phyloP scores from a whole-genome alignment of 2,797 vertebrate species.

The Neolamprologus multifasciatus region DNA sequence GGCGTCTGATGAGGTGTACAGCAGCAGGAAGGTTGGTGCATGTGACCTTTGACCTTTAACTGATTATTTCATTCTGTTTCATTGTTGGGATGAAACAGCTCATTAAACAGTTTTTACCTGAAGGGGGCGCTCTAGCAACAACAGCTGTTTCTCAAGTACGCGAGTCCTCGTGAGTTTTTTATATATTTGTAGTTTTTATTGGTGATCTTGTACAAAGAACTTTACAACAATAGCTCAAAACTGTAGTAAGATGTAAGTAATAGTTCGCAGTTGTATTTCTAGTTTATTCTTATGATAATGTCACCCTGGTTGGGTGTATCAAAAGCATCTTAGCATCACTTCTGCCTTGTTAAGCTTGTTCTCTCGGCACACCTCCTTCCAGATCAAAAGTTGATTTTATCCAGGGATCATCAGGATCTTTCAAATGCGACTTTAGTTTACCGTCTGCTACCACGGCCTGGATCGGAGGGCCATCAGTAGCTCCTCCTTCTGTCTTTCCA shows the following conservation, averaged over 20 bases:
- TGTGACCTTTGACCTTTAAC: not conserved
- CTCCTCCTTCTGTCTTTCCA: not conserved
- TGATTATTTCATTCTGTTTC: not conserved
- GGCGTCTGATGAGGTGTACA: slow-evolving; percentile 25
- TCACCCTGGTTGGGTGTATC: not conserved
- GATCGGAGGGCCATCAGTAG: not conserved
- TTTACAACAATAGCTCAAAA: not conserved
- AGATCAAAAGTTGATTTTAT: not conserved
- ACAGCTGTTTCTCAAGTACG: not conserved
- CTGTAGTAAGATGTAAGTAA: no score
- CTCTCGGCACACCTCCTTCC: not conserved
- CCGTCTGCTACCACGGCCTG: not conserved
- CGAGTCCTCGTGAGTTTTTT: not conserved
- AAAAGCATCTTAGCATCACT: not conserved
- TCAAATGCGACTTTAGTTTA: not conserved
- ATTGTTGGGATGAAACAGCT: not conserved
- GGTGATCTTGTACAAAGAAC: not conserved
- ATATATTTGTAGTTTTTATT: not conserved
- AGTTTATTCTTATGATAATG: not conserved
- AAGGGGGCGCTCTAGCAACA: not conserved
- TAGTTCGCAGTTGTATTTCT: no score
- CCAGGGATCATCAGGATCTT: not conserved
- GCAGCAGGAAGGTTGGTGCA: slow-evolving; percentile 73
- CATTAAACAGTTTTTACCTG: not conserved
- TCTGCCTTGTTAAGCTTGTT: not conserved